Percentiles rank a stretch among this genome's conserved stretches.
These are phyloP conservation scores for Carassius gibelio DNA, from an alignment of 2,113 vertebrate genomes.

Conservation along the genomic window DNA sequence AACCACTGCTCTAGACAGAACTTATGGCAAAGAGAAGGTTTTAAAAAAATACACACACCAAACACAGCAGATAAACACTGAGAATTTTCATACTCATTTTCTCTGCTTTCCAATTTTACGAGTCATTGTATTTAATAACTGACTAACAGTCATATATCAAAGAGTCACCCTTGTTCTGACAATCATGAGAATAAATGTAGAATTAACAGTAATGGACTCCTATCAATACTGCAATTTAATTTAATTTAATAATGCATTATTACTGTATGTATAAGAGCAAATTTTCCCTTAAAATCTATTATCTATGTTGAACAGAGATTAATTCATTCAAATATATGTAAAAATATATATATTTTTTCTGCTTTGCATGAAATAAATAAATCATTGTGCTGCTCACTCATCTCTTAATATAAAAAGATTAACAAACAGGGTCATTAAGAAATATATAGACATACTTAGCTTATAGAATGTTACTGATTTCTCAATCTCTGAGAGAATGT, in stretches of 20 bases:
- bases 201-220: background rate
- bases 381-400: background rate
- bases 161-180: background rate
- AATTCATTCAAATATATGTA: background rate
- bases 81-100: background rate
- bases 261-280: background rate
- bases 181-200: background rate
- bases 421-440: background rate
- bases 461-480: too few relatives aligned
- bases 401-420: background rate
- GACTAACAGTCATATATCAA: background rate
- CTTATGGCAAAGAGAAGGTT: too few relatives aligned
- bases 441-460: background rate
- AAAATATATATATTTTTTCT: too few relatives aligned
- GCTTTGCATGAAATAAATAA: background rate
- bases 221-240: background rate
- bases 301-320: background rate
- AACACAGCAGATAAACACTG: too few relatives aligned
- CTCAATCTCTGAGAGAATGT: too few relatives aligned
- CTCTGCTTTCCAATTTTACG: background rate
- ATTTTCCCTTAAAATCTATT: background rate
- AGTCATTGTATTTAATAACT: slow-evolving; percentile 6
- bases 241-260: background rate
- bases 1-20: too few relatives aligned
- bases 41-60: too few relatives aligned